Evolutionary conservation across 2,797 vertebrate species (phyloP), one percentile per base, ranked within the genome.

Genomic region (Acipenser oxyrinchus): DNA sequence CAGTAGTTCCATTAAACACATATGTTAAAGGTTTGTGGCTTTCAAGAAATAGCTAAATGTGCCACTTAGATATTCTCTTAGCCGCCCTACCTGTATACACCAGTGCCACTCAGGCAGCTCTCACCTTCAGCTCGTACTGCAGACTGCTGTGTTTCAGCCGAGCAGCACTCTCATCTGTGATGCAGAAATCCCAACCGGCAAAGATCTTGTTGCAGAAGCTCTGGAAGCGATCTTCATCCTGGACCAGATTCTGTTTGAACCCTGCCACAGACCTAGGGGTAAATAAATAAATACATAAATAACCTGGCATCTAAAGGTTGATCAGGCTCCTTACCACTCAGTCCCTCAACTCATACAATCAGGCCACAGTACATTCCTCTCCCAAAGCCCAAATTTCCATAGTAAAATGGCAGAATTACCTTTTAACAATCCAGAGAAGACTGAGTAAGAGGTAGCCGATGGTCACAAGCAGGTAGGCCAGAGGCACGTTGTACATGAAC

Each of bases 171-270:
- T 81, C 84, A 62, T 92, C 91, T 70, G 92, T 95, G 79, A 98
- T 95, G 72, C 95, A 95, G 83, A 95, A 99, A 74, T 99, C 95
- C 97, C 97, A 99, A 72, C 96, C 96, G 0, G 96, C 87, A 67
- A 99, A 98, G 67, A 99, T 85, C 83, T 99, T 99, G 79, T 99
- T 99, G 84, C 94, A 98, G 73, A 96, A 99, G 75, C 92, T 98
- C 86, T 99, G 96, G 73, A 97, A 99, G 18, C 88, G 88, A 66
- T 98, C 92, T 81, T 93, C 91, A 6, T 82, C 86, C 63, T 87
- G 84, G 60, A 99, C 74, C 74, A 98, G 83, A 74, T 86, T 94
- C 15, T 83, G 86, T 68, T 93, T 99, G 81, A 99, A 95, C 5
- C 95, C 96, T 0, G 86, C 80, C 37, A 90, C 92, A 0, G 93